phyloP scores from a whole-genome alignment of 2,888 invertebrate species.

The Diachrysia chrysitis region DNA sequence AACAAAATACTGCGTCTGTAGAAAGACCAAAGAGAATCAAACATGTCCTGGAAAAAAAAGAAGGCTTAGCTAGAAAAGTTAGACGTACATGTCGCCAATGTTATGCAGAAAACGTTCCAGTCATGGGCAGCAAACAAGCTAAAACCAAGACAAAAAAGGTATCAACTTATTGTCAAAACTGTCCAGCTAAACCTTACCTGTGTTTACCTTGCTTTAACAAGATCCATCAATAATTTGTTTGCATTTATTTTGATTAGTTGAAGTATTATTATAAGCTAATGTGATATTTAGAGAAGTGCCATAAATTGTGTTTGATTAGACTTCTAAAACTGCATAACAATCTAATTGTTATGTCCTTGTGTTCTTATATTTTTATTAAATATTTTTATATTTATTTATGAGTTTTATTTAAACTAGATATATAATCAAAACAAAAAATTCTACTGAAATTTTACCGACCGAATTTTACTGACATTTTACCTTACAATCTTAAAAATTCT shows the following conservation, averaged over 20 bases:
- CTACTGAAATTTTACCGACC: too few relatives aligned
- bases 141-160: slow-evolving; percentile 21
- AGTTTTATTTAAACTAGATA: too few relatives aligned
- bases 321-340: too few relatives aligned
- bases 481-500: too few relatives aligned
- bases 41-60: slow-evolving; percentile 20
- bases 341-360: too few relatives aligned
- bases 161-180: slow-evolving; percentile 8
- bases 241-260: background rate
- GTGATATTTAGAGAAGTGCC: too few relatives aligned
- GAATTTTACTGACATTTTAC: too few relatives aligned
- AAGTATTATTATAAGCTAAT: too few relatives aligned
- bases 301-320: too few relatives aligned
- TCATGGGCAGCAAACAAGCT: slow-evolving; percentile 19
- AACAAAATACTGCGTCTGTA: slow-evolving; percentile 9
- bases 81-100: slow-evolving; percentile 17
- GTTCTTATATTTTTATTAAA: too few relatives aligned
- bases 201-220: slow-evolving; percentile 16
- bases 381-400: too few relatives aligned
- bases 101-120: slow-evolving; percentile 20
- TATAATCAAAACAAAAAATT: too few relatives aligned
- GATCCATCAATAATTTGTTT: slow-evolving; percentile 1
- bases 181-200: slow-evolving; percentile 10
- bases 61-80: slow-evolving; percentile 8
- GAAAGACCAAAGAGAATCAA: slow-evolving; percentile 19